These are phyloP conservation scores for Oncorhynchus keta DNA, from an alignment of 2,113 vertebrate species.

Conservation along the genomic window DNA sequence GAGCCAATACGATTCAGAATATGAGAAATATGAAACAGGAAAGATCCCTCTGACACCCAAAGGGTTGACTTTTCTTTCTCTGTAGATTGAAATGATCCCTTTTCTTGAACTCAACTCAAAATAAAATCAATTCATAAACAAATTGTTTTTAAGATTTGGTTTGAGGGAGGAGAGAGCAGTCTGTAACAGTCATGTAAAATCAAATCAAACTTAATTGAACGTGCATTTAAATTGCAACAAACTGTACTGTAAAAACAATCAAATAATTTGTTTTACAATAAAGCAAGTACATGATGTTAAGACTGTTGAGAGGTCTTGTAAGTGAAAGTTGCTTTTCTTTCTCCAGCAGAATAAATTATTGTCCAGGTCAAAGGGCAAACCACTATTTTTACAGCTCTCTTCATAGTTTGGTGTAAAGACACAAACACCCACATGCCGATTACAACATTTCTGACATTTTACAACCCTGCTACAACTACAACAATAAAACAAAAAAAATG, in stretches of 20 bases:
- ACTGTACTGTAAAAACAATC: background rate
- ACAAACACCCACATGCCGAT: constrained; percentile 64
- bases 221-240: background rate
- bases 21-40: background rate
- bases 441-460: constrained; percentile 46
- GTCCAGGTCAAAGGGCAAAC: constrained; percentile 27
- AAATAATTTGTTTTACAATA: background rate
- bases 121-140: too few relatives aligned
- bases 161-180: too few relatives aligned
- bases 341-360: constrained; percentile 43
- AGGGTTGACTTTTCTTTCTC: too few relatives aligned
- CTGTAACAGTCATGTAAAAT: too few relatives aligned
- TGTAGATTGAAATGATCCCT: too few relatives aligned
- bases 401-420: constrained; percentile 51
- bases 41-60: background rate
- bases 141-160: too few relatives aligned
- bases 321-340: constrained; percentile 17
- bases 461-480: constrained; percentile 45
- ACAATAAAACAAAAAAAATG: constrained; percentile 29
- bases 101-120: too few relatives aligned
- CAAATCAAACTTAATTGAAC: too few relatives aligned
- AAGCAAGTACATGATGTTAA: background rate
- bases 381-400: constrained; percentile 28
- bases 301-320: background rate
- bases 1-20: constrained; percentile 12